Conservation (phyloP, 2,888 invertebrate species). For the Coelogynopora nodosa region DNA sequence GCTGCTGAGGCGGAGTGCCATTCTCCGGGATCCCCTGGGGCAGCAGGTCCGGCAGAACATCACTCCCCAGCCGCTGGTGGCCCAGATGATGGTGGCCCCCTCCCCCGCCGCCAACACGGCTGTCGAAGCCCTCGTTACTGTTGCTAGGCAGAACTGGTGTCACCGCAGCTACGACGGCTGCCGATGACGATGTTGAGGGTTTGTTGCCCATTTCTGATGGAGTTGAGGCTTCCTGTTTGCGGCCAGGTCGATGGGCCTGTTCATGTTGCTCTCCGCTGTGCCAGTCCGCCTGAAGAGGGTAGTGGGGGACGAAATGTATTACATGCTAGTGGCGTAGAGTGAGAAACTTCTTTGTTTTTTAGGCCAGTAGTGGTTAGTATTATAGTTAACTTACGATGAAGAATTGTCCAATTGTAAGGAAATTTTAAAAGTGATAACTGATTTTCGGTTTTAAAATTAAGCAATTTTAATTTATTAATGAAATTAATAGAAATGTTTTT, state of each 20-base stretch:
- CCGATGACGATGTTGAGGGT: too few relatives aligned
- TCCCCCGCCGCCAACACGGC: background rate
- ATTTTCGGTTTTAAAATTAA: too few relatives aligned
- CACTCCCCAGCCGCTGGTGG: background rate
- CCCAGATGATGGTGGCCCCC: background rate
- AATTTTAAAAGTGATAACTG: too few relatives aligned
- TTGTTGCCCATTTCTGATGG: background rate
- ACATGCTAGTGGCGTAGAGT: background rate
- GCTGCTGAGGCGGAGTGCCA: constrained; percentile 29
- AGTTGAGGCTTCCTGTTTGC: background rate
- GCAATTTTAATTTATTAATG: too few relatives aligned
- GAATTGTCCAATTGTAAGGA: too few relatives aligned
- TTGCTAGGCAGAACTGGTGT: too few relatives aligned
- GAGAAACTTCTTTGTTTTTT: too few relatives aligned
- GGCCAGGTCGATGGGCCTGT: background rate
- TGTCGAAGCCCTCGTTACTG: too few relatives aligned
- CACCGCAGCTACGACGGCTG: too few relatives aligned
- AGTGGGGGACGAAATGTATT: background rate
- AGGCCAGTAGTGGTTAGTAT: too few relatives aligned
- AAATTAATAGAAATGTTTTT: too few relatives aligned
- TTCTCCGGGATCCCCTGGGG: constrained; percentile 37
- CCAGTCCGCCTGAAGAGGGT: background rate
- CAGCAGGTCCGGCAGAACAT: constrained; percentile 41
- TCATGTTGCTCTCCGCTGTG: background rate
- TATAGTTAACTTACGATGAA: too few relatives aligned